Percentiles rank a stretch among this genome's conserved stretches.
Evolutionary conservation across 1,140 invertebrate genomes (phyloP).

Genomic region (Drosophila guanche): DNA sequence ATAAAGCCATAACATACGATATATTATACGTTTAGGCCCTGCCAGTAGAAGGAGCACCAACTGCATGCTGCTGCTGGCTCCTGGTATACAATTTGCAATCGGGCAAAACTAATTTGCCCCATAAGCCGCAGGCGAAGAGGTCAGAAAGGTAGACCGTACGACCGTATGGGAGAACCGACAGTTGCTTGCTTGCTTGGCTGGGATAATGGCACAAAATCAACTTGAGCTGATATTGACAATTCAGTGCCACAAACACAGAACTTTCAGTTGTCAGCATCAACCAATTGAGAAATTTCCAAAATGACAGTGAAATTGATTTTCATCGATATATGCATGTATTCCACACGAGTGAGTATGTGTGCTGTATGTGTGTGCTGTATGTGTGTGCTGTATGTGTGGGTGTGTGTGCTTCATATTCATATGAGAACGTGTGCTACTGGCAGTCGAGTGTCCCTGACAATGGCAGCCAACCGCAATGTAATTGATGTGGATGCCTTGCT

Average conservation of each 20-base stretch:
- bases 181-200: conserved; percentile 9
- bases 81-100: conserved; percentile 52
- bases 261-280: conserved; percentile 30
- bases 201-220: conserved; percentile 56
- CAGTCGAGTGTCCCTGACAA: conserved; percentile 33
- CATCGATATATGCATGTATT: conserved; percentile 49
- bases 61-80: neutral
- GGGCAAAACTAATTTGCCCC: conserved; percentile 64
- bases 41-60: conserved; percentile 3
- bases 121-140: conserved; percentile 58
- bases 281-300: conserved; percentile 57
- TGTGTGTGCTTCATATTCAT: conserved; percentile 56
- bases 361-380: neutral
- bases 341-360: no score
- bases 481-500: conserved; percentile 53
- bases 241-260: conserved; percentile 57
- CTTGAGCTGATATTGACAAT: conserved; percentile 51
- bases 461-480: conserved; percentile 44
- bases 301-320: conserved; percentile 65
- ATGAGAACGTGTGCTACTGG: conserved; percentile 44
- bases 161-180: conserved; percentile 14
- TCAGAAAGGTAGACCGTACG: conserved; percentile 37
- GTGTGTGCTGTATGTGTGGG: conserved; percentile 22
- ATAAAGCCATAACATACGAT: conserved; percentile 43
- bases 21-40: conserved; percentile 40